Percentiles rank a stretch among this genome's conserved stretches.
Evolutionary conservation across 2,113 vertebrate genomes (phyloP).

Genomic region (Zootoca vivipara): DNA sequence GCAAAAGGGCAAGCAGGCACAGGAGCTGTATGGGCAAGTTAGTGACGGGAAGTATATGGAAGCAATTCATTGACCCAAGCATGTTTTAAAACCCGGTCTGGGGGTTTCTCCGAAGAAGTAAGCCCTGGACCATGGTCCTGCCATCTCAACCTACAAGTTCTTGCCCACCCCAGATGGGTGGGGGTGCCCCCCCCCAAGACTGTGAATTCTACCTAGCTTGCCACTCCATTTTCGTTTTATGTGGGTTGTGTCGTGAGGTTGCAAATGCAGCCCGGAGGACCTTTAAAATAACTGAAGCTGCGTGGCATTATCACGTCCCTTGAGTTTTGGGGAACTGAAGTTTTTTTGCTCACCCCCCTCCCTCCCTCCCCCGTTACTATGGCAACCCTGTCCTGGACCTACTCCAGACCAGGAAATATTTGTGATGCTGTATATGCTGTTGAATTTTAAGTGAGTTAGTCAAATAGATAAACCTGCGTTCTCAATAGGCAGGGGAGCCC

Average conservation of each 20-base stretch:
- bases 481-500: not conserved
- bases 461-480: slow-evolving; percentile 35
- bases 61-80: not conserved
- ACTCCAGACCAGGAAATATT: slow-evolving; percentile 40
- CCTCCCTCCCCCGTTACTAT: slow-evolving; percentile 32
- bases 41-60: not conserved
- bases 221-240: not conserved
- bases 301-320: not conserved
- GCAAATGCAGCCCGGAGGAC: not conserved
- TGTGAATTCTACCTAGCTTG: too few species aligned
- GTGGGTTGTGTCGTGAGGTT: not conserved
- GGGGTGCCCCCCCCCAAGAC: not conserved
- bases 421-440: slow-evolving; percentile 25
- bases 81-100: not conserved
- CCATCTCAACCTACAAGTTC: not conserved
- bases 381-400: slow-evolving; percentile 37
- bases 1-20: not conserved
- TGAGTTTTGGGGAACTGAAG: slow-evolving; percentile 21
- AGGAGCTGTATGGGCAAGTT: not conserved
- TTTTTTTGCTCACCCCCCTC: not conserved
- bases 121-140: not conserved
- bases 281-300: not conserved
- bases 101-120: not conserved
- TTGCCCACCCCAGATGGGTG: not conserved
- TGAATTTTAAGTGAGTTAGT: slow-evolving; percentile 30